phyloP scores from a whole-genome alignment of 2,113 vertebrate species.

The Anhinga rufa region DNA sequence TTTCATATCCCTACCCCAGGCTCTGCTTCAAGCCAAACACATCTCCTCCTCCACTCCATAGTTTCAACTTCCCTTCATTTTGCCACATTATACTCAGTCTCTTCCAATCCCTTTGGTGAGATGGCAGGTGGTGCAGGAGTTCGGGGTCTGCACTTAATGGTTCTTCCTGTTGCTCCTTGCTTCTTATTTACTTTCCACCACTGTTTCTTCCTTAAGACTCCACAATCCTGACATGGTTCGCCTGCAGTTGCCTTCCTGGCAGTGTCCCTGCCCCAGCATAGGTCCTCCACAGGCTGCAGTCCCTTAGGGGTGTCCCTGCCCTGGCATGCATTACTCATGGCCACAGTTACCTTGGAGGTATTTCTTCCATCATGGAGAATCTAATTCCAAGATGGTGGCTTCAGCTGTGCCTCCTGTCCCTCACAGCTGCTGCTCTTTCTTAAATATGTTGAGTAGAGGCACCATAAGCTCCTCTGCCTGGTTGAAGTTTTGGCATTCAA shows the following conservation, averaged over 20 bases:
- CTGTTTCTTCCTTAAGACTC: background rate
- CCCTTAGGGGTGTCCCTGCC: background rate
- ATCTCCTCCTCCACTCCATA: background rate
- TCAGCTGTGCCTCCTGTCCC: background rate
- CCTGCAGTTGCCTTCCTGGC: background rate
- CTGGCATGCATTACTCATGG: fast-evolving
- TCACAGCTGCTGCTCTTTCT: background rate
- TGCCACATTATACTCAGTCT: background rate
- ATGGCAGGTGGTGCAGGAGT: fast-evolving
- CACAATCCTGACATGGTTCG: fast-evolving
- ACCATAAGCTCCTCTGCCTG: background rate
- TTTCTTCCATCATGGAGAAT: background rate
- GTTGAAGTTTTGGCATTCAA: background rate
- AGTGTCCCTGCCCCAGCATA: background rate
- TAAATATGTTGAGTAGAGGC: background rate
- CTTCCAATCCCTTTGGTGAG: background rate
- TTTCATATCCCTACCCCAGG: background rate
- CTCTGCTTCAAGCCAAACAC: background rate
- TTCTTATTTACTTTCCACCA: background rate
- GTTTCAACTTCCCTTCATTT: background rate
- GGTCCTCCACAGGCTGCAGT: background rate
- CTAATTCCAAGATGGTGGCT: background rate
- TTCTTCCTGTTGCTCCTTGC: background rate
- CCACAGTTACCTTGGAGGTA: fast-evolving
- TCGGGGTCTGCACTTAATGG: background rate